Conservation (phyloP, 2,888 invertebrate species). For the Syritta pipiens region DNA sequence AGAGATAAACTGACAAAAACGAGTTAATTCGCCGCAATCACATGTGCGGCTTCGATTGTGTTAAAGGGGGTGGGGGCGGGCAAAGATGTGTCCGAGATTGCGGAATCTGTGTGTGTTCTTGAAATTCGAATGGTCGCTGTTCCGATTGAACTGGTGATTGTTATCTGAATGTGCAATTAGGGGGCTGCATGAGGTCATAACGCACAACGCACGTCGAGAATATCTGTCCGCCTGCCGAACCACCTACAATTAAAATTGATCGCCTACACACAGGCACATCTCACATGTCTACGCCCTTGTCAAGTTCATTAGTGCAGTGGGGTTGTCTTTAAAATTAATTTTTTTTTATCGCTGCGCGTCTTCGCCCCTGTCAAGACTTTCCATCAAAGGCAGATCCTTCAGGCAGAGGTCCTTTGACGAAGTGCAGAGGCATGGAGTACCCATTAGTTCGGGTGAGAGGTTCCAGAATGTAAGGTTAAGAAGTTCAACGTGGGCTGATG, state of each 20-base stretch:
- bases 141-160: conserved; percentile 39
- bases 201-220: conserved; percentile 9
- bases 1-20: conserved; percentile 8
- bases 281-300: too few species aligned
- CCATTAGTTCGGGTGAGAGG: conserved; percentile 36
- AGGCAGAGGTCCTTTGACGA: conserved; percentile 47
- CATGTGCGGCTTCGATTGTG: too few species aligned
- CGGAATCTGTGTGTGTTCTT: conserved; percentile 15
- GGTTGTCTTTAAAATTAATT: conserved; percentile 21
- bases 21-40: conserved; percentile 8
- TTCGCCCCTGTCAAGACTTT: too few species aligned
- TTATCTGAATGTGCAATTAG: conserved; percentile 44
- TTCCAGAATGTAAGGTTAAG: conserved; percentile 37
- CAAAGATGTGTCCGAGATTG: conserved; percentile 7
- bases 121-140: conserved; percentile 18
- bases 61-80: neutral
- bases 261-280: too few species aligned
- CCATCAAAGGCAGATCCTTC: conserved; percentile 20
- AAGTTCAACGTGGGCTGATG: conserved; percentile 37
- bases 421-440: too few species aligned
- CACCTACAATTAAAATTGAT: too few species aligned
- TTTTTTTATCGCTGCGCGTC: too few species aligned
- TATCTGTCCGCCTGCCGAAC: neutral
- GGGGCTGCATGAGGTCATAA: conserved; percentile 44
- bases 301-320: conserved; percentile 17